These are phyloP conservation scores for Pentamera pediparva DNA, from an alignment of 53 echinoderm and acorn worm genomes.

Conservation along the genomic window DNA sequence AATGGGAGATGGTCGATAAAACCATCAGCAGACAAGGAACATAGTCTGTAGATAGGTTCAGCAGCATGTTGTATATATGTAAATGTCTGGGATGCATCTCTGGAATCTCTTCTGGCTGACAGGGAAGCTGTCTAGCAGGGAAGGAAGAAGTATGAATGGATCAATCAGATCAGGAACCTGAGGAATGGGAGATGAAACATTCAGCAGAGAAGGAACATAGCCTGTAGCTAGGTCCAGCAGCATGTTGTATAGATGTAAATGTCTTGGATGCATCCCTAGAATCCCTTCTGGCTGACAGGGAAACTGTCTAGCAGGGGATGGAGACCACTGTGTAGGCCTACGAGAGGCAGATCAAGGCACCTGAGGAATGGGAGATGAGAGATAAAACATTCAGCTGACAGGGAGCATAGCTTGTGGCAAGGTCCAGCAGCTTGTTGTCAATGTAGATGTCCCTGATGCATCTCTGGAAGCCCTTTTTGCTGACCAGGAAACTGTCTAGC, in stretches of 20 bases:
- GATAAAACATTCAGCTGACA: too few species aligned
- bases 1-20: too few species aligned
- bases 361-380: too few species aligned
- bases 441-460: slow-evolving; percentile 85
- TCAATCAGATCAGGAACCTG: slow-evolving; percentile 72
- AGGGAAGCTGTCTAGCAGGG: slow-evolving; percentile 70
- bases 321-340: too few species aligned
- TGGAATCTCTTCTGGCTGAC: slow-evolving; percentile 70
- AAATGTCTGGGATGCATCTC: slow-evolving; percentile 81
- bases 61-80: slow-evolving; percentile 68
- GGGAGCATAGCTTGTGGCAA: slow-evolving; percentile 71
- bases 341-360: too few species aligned
- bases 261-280: too few species aligned
- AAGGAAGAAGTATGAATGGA: slow-evolving; percentile 76
- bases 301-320: too few species aligned
- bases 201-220: too few species aligned
- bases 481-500: slow-evolving; percentile 71
- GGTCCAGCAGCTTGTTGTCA: slow-evolving; percentile 71
- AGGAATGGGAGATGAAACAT: too few species aligned
- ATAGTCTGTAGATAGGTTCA: slow-evolving; percentile 71
- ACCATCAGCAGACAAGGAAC: too few species aligned
- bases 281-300: too few species aligned
- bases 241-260: slow-evolving; percentile 64
- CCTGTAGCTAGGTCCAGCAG: slow-evolving; percentile 70
- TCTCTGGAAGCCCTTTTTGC: slow-evolving; percentile 71